A percentile compares a stretch with the other conserved stretches of the same genome.
Evolutionary conservation across 2,113 vertebrate species (phyloP).

Genomic region (Syngnathoides biaculeatus): DNA sequence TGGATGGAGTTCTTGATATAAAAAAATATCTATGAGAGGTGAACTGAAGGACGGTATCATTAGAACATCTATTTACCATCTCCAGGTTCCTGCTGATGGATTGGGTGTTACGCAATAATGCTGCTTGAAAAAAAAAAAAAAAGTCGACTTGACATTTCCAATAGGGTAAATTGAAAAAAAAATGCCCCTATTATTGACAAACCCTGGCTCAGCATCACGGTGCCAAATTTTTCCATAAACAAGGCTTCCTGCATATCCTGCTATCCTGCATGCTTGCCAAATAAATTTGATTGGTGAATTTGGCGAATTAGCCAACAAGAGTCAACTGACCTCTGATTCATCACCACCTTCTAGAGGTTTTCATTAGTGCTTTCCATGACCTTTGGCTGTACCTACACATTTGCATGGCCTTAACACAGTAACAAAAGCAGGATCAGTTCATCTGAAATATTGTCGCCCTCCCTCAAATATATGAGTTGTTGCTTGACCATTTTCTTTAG

Average conservation of each 20-base stretch:
- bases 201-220: conserved; percentile 23
- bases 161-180: too few species aligned
- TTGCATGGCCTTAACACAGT: background rate
- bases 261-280: conserved; percentile 38
- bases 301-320: conserved; percentile 52
- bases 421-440: conserved; percentile 5
- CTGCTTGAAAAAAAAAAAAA: background rate
- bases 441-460: background rate
- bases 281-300: conserved; percentile 41
- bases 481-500: background rate
- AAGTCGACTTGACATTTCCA: background rate
- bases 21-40: background rate
- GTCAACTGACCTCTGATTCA: conserved; percentile 35
- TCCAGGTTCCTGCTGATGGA: background rate
- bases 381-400: conserved; percentile 22
- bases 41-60: background rate
- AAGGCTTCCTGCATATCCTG: conserved; percentile 31
- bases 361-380: conserved; percentile 36
- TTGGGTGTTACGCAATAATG: background rate
- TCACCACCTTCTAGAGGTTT: conserved; percentile 29
- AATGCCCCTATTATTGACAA: background rate
- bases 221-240: conserved; percentile 40
- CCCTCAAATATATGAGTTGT: background rate
- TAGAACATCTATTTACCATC: background rate
- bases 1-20: background rate